These are phyloP conservation scores for Protonemura montana DNA, from an alignment of 2,888 invertebrate genomes.

Conservation along the genomic window DNA sequence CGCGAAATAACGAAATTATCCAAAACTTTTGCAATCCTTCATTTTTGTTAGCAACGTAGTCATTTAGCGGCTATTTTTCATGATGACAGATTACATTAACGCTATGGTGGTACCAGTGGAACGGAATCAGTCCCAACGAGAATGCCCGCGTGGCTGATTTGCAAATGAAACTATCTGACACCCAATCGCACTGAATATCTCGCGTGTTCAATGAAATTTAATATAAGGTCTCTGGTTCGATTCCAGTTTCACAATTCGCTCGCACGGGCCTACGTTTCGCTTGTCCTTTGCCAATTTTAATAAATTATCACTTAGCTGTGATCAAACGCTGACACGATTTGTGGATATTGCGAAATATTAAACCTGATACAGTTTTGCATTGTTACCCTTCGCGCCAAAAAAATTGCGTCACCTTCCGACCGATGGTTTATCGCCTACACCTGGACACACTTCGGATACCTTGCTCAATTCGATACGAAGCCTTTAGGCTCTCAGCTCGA, in stretches of 20 bases:
- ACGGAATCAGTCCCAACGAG: too few relatives aligned
- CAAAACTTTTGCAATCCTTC: too few relatives aligned
- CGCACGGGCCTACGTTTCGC: not conserved
- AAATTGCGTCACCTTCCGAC: not conserved
- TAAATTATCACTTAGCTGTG: constrained; percentile 4
- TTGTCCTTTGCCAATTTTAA: not conserved
- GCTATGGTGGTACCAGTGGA: too few relatives aligned
- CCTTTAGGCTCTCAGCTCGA: not conserved
- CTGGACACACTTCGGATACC: not conserved
- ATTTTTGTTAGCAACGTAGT: too few relatives aligned
- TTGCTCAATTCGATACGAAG: not conserved
- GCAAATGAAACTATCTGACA: not conserved
- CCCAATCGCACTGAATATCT: not conserved
- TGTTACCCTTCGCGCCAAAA: not conserved
- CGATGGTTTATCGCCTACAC: not conserved
- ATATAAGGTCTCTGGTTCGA: constrained; percentile 5
- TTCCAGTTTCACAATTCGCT: not conserved
- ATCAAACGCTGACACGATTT: not conserved
- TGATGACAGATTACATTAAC: too few relatives aligned
- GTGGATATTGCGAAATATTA: not conserved
- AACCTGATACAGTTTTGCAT: not conserved
- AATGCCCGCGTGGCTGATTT: not conserved
- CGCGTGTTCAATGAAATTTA: not conserved
- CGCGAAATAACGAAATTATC: too few relatives aligned
- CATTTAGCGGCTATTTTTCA: too few relatives aligned